Evolutionary conservation across 2,888 invertebrate genomes (phyloP).

Genomic region (Periphyllus acericola): DNA sequence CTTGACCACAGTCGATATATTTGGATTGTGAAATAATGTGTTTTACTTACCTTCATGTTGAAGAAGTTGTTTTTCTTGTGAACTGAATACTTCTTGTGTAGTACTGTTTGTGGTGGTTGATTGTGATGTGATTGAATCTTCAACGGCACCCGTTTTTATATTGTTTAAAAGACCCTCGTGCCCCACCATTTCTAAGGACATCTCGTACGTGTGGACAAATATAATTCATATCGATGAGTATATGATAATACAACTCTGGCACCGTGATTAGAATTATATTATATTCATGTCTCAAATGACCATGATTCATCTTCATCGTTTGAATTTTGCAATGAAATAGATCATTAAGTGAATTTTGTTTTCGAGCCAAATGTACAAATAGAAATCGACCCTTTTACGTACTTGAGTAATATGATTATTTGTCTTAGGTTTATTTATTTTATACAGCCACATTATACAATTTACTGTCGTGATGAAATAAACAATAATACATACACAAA

Average conservation of each 20-base stretch:
- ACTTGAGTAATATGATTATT: background rate
- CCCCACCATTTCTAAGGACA: conserved; percentile 53
- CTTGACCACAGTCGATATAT: background rate
- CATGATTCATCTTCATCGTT: conserved; percentile 53
- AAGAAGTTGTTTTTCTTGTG: background rate
- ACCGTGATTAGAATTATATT: conserved; percentile 50
- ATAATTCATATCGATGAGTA: conserved; percentile 40
- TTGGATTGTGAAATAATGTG: background rate
- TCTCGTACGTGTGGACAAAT: conserved; percentile 48
- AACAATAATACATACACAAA: background rate
- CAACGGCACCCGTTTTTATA: conserved; percentile 32
- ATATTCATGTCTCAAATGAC: conserved; percentile 44
- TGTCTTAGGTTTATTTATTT: background rate
- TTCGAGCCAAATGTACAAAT: conserved; percentile 44
- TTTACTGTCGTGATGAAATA: background rate
- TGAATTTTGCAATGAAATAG: conserved; percentile 55
- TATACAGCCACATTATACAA: background rate
- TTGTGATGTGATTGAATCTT: conserved; percentile 46
- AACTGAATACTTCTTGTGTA: background rate
- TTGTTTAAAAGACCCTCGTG: conserved; percentile 49
- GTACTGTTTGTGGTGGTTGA: conserved; percentile 7
- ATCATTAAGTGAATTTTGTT: conserved; percentile 45
- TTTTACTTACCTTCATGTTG: conserved; percentile 47
- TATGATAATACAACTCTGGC: conserved; percentile 25
- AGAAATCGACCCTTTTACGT: conserved; percentile 33